Percentiles rank a stretch among this genome's conserved stretches.
Evolutionary conservation across 1,140 invertebrate species (phyloP).

Genomic region (Hyles euphorbiae): DNA sequence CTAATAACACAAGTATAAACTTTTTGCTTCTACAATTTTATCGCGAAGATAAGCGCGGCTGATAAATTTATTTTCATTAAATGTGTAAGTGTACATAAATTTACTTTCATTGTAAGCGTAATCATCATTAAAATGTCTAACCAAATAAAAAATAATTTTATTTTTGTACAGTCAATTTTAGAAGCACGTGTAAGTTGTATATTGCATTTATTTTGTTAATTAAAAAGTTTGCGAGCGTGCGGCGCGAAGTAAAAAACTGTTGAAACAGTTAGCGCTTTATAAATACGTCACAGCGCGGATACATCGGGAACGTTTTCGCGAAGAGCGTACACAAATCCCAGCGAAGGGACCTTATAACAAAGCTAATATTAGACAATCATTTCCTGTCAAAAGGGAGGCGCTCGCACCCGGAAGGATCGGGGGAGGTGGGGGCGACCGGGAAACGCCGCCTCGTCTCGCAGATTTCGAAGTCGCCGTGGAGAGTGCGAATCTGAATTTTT

Average conservation of each 20-base stretch:
- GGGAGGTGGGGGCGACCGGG: conserved; percentile 31
- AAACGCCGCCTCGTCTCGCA: conserved; percentile 67
- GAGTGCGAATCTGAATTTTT: conserved; percentile 70
- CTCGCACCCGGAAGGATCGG: conserved; percentile 36
- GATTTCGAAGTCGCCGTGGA: conserved; percentile 63
- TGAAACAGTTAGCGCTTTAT: neutral
- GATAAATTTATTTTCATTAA: conserved; percentile 7
- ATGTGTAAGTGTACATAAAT: conserved; percentile 7
- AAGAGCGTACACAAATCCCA: conserved; percentile 57
- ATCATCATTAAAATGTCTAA: conserved; percentile 12
- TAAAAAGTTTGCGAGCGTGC: conserved; percentile 1
- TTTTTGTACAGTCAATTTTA: conserved; percentile 2
- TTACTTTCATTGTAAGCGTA: conserved; percentile 13
- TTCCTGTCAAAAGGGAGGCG: conserved; percentile 71
- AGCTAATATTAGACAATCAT: conserved; percentile 75
- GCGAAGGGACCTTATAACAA: conserved; percentile 72
- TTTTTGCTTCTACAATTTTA: conserved; percentile 9
- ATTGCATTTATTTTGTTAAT: conserved; percentile 5
- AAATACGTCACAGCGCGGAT: no score
- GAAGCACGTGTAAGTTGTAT: neutral
- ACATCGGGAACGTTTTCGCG: conserved; percentile 27
- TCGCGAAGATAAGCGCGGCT: conserved; percentile 2
- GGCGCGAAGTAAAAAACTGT: neutral
- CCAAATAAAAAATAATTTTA: conserved; percentile 3
- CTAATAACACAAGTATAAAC: conserved; percentile 2